These are phyloP conservation scores for Porites evermanni DNA, from an alignment of 92 coral and sea anemone species.

Conservation along the genomic window DNA sequence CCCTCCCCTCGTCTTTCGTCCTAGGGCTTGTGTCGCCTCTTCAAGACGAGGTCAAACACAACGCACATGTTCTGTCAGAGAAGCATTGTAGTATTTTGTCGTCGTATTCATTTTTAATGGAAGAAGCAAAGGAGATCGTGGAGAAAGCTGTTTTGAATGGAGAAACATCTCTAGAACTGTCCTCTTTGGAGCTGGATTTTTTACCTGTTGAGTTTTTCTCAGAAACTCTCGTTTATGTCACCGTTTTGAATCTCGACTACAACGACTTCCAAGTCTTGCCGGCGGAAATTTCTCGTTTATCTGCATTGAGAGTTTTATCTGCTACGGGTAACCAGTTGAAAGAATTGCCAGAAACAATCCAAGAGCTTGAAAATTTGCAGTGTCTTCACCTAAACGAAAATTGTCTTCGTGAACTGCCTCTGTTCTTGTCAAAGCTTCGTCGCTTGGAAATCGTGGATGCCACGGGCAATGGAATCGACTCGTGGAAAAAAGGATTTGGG, in stretches of 20 bases:
- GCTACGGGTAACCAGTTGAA: constrained; percentile 81
- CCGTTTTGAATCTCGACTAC: constrained; percentile 74
- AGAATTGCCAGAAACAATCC: constrained; percentile 66
- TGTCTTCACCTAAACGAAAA: constrained; percentile 86
- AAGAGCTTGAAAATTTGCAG: constrained; percentile 55
- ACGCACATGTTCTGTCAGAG: not conserved
- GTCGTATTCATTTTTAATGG: constrained; percentile 38
- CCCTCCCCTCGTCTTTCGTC: not conserved
- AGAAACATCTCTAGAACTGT: constrained; percentile 43
- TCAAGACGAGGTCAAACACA: not conserved
- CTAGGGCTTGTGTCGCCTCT: not conserved
- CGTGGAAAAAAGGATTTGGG: constrained; percentile 61
- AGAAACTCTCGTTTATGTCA: constrained; percentile 44
- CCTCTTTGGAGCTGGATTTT: constrained; percentile 68
- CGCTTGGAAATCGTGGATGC: constrained; percentile 69
- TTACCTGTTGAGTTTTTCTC: constrained; percentile 70
- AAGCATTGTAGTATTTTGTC: not conserved
- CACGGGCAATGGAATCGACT: constrained; percentile 70
- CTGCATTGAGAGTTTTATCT: constrained; percentile 70
- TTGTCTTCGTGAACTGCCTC: constrained; percentile 66
- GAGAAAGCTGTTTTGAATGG: constrained; percentile 40
- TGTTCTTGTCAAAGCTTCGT: constrained; percentile 55
- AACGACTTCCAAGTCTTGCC: constrained; percentile 82
- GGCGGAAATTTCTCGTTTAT: constrained; percentile 55
- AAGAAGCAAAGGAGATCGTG: constrained; percentile 42